These are phyloP conservation scores for Frankliniella fusca DNA, from an alignment of 2,888 invertebrate species.

Conservation along the genomic window DNA sequence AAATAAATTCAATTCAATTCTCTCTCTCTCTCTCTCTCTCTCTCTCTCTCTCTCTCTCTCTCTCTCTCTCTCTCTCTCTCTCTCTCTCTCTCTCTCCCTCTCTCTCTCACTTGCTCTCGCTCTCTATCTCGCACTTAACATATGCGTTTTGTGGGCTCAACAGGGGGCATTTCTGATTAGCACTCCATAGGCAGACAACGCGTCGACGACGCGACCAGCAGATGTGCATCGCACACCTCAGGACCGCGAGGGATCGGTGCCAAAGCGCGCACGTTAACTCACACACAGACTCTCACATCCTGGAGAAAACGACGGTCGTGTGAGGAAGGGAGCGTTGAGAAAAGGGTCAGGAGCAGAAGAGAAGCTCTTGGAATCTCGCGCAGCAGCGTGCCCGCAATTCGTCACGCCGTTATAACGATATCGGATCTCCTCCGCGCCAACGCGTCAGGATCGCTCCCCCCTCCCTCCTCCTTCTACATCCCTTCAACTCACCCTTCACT, in stretches of 20 bases:
- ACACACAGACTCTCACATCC: not conserved
- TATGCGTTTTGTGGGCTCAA: not conserved
- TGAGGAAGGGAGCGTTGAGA: not conserved
- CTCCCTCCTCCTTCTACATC: no score
- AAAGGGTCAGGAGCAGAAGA: not conserved
- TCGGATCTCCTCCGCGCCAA: not conserved
- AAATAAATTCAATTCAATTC: no score
- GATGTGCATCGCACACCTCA: not conserved
- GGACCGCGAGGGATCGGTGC: not conserved
- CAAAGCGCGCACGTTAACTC: not conserved
- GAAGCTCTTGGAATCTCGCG: not conserved
- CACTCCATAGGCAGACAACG: not conserved
- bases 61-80: no score
- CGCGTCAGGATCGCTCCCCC: not conserved
- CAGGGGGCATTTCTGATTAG: not conserved
- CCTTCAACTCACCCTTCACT: no score
- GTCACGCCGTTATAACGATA: slow-evolving; percentile 10
- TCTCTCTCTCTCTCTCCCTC: not conserved
- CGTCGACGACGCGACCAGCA: not conserved
- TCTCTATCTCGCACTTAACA: not conserved
- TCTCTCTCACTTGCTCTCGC: no score
- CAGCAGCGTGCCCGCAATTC: not conserved
- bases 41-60: no score
- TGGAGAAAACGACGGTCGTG: not conserved
- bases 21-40: no score